These are phyloP conservation scores for Mergus octosetaceus DNA, from an alignment of 2,797 vertebrate species.

Conservation along the genomic window DNA sequence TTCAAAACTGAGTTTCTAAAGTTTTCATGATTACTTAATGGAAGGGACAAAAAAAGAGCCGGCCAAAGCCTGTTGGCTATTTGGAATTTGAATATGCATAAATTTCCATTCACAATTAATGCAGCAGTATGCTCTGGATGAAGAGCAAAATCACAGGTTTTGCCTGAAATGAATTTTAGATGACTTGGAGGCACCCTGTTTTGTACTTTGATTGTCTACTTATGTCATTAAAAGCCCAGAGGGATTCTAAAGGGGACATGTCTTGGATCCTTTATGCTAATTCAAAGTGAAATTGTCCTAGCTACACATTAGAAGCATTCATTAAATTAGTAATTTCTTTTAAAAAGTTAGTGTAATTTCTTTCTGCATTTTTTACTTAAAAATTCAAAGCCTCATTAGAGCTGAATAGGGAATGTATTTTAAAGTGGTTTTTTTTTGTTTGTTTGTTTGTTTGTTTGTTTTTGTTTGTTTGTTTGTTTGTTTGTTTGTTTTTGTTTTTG, in stretches of 20 bases:
- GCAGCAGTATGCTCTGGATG: background rate
- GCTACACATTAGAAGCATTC: background rate
- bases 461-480: too few species aligned
- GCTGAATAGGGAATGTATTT: background rate
- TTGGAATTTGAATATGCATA: constrained; percentile 49
- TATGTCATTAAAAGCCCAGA: background rate
- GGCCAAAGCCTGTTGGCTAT: background rate
- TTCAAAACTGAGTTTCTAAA: constrained; percentile 5
- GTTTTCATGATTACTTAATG: constrained; percentile 17
- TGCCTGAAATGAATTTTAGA: constrained; percentile 41
- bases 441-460: too few species aligned
- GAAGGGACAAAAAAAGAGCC: background rate
- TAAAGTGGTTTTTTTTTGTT: background rate
- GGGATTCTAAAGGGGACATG: background rate
- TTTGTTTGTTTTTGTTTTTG: too few species aligned
- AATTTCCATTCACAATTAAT: constrained; percentile 56
- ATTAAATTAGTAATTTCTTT: background rate
- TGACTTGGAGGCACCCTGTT: background rate
- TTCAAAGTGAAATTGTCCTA: background rate
- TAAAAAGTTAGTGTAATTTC: background rate
- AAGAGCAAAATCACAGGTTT: background rate
- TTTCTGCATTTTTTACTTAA: background rate
- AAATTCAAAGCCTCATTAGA: constrained; percentile 1
- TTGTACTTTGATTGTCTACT: constrained; percentile 24
- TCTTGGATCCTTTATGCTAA: background rate